Percentiles rank a stretch among this genome's conserved stretches.
Conservation (phyloP, 2,888 invertebrate species). For the Leuctra nigra region DNA sequence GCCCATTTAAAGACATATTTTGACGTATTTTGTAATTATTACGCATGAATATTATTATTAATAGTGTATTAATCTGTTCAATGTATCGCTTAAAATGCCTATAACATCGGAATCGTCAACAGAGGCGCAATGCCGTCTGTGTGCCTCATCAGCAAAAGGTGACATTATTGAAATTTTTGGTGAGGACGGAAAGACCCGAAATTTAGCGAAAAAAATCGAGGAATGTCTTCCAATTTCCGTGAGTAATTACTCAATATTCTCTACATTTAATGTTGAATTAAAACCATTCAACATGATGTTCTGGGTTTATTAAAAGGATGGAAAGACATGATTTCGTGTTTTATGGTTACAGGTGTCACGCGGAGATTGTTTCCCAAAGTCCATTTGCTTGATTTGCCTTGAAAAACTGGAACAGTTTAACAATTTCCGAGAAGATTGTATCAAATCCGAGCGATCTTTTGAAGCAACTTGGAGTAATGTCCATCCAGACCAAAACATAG, state of each 20-base stretch:
- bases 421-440: slow-evolving; percentile 20
- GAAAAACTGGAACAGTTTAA: slow-evolving; percentile 23
- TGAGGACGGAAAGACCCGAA: slow-evolving; percentile 21
- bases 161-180: slow-evolving; percentile 26
- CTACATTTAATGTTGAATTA: too few relatives aligned
- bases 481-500: slow-evolving; percentile 9
- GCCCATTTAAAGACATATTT: slow-evolving; percentile 22
- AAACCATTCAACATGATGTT: too few relatives aligned
- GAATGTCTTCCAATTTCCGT: slow-evolving; percentile 26
- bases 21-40: slow-evolving; percentile 11
- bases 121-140: slow-evolving; percentile 25
- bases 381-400: slow-evolving; percentile 23
- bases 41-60: slow-evolving; percentile 16
- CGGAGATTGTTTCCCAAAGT: slow-evolving; percentile 24
- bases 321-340: not conserved
- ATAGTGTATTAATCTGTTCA: slow-evolving; percentile 8
- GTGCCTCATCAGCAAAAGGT: slow-evolving; percentile 24
- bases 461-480: slow-evolving; percentile 20
- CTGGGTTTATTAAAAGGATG: not conserved
- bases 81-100: slow-evolving; percentile 25
- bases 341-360: slow-evolving; percentile 19
- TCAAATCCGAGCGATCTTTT: slow-evolving; percentile 19
- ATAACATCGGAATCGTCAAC: slow-evolving; percentile 14
- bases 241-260: slow-evolving; percentile 8
- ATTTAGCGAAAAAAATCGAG: slow-evolving; percentile 23